phyloP scores from a whole-genome alignment of 1,140 invertebrate species.

The Drosophila nebulosa region DNA sequence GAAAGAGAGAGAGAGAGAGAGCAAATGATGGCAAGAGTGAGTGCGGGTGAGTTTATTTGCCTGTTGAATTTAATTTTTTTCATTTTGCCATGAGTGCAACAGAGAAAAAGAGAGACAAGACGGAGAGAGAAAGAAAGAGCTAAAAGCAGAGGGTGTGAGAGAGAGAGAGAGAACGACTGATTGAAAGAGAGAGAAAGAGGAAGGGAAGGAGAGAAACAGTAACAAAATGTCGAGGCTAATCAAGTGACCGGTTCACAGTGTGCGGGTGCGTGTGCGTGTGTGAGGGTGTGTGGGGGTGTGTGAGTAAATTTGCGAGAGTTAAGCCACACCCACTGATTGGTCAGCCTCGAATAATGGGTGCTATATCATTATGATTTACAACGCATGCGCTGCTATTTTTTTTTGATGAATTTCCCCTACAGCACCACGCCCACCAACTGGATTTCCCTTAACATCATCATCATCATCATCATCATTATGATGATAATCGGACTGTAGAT shows the following conservation, averaged over 20 bases:
- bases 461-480: background rate
- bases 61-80: slow-evolving; percentile 53
- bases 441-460: slow-evolving; percentile 31
- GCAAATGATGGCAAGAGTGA: background rate
- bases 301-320: slow-evolving; percentile 2
- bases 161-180: slow-evolving; percentile 19
- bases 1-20: background rate
- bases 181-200: background rate
- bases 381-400: slow-evolving; percentile 59
- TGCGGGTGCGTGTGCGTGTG: slow-evolving; percentile 1
- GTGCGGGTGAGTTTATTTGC: slow-evolving; percentile 46
- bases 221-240: slow-evolving; percentile 73
- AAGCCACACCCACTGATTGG: slow-evolving; percentile 58
- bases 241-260: slow-evolving; percentile 52
- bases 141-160: slow-evolving; percentile 8
- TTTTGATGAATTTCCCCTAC: slow-evolving; percentile 14
- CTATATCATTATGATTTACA: slow-evolving; percentile 19
- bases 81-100: background rate
- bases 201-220: slow-evolving; percentile 31
- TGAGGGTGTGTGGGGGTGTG: background rate
- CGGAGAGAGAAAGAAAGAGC: background rate
- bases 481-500: slow-evolving; percentile 20
- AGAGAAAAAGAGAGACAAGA: background rate
- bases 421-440: slow-evolving; percentile 55
- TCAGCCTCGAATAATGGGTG: slow-evolving; percentile 58